A percentile compares a stretch with the other conserved stretches of the same genome.
phyloP scores from a whole-genome alignment of 1,140 invertebrate species.

The Heliconius hermathena region DNA sequence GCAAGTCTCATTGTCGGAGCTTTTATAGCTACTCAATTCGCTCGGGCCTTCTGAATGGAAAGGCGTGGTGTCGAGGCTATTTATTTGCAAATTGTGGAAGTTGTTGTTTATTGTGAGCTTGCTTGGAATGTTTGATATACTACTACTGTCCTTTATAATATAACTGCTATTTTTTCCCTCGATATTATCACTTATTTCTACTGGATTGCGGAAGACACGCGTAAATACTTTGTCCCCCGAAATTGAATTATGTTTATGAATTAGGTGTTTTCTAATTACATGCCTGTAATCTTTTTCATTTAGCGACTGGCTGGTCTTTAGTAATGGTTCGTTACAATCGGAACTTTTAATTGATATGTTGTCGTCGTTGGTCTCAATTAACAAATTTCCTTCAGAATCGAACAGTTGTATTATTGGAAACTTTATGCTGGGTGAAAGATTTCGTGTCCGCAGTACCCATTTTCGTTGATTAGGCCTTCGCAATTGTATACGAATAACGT shows the following conservation, averaged over 20 bases:
- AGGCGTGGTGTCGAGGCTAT: conserved; percentile 69
- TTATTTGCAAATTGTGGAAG: conserved; percentile 57
- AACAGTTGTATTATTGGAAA: conserved; percentile 81
- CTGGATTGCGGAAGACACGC: conserved; percentile 61
- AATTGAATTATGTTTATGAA: conserved; percentile 75
- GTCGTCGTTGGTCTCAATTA: conserved; percentile 80
- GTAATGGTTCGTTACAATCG: conserved; percentile 54
- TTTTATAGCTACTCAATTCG: conserved; percentile 80
- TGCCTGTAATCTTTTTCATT: conserved; percentile 70
- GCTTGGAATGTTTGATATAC: conserved; percentile 73
- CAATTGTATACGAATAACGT: conserved; percentile 79
- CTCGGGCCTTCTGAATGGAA: conserved; percentile 68
- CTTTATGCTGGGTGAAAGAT: conserved; percentile 70
- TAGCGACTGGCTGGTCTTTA: conserved; percentile 69
- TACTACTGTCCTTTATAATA: conserved; percentile 54
- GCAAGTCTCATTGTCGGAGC: conserved; percentile 78
- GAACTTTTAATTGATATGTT: conserved; percentile 79
- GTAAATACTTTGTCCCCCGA: conserved; percentile 76
- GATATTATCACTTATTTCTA: conserved; percentile 42
- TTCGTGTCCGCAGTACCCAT: conserved; percentile 79
- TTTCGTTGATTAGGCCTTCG: conserved; percentile 73
- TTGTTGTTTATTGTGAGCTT: conserved; percentile 62
- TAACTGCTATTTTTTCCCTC: conserved; percentile 42
- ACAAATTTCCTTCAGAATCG: conserved; percentile 79
- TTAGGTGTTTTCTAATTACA: conserved; percentile 55